Evolutionary conservation across 2,797 vertebrate species (phyloP), one percentile per base, ranked within the genome.

Genomic region (Gallinago solitaria): DNA sequence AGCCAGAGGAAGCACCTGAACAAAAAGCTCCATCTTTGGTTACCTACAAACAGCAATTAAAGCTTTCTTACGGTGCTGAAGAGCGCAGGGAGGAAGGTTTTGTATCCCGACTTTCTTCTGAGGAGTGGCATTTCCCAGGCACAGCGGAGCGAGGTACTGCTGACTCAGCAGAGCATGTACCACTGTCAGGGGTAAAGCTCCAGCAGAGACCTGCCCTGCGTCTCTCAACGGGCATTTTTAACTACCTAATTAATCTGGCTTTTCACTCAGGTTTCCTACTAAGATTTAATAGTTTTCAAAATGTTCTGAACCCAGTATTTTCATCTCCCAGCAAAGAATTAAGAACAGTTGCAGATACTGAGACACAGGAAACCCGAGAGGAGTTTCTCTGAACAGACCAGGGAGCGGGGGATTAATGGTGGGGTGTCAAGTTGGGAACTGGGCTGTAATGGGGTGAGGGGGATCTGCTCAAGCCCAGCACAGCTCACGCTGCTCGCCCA

Each of bases 61-160:
- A 7, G 39, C 5, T 16, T 20, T 28, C 74, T n/a, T 21, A 4
- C 11, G 20, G 9, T 2, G 21, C 50, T 32, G n/a, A 11, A 4
- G n/a, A 41, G 57, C 53, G 3, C 2, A 9, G 3, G 2, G 5
- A 4, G 59, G 14, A 12, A 54, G 25, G 0, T 35, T 43, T 14
- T 33, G 33, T 23, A 8, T 3, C 19, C 5, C 13, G 27, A 6
- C 30, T n/a, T 25, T 11, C 43, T 35, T 11, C 51, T 17, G 35
- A 41, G 39, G 27, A 33, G 7, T 8, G 30, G 47, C 53, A 17
- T 10, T 51, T 16, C 45, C 59, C 13, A 12, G 47, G 47, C 59
- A 14, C 18, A 5, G 20, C 1, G 1, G 32, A 30, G 48, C 54
- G 19, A 20, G 4, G 19, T 2, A 28, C 12, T 20, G 45, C 74